These are phyloP conservation scores for Mesoligia furuncula DNA, from an alignment of 2,888 invertebrate species.

Conservation along the genomic window DNA sequence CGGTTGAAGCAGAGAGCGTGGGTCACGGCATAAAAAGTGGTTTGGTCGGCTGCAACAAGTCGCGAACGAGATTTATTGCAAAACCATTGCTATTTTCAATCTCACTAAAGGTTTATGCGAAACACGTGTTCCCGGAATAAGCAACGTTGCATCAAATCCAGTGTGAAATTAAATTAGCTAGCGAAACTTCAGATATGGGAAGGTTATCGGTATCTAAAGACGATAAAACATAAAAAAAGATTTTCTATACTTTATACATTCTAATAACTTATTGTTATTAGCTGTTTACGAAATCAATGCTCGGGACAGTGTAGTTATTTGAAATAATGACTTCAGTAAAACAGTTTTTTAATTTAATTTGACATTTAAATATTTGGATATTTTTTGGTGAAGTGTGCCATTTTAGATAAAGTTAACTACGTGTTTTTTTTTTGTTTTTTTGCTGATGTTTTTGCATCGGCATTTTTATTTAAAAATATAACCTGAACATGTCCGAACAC, in stretches of 20 bases:
- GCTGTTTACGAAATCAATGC: no score
- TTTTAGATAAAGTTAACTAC: not conserved
- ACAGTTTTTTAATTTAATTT: not conserved
- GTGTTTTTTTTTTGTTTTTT: not conserved
- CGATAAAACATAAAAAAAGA: no score
- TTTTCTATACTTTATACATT: no score
- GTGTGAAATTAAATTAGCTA: not conserved
- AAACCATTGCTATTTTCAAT: slow-evolving; percentile 46
- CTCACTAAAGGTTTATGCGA: slow-evolving; percentile 29
- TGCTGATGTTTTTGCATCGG: not conserved
- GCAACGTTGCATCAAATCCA: slow-evolving; percentile 12
- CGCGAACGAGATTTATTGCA: slow-evolving; percentile 36
- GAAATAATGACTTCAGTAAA: not conserved
- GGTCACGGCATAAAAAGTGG: slow-evolving; percentile 11
- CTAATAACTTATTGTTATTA: no score
- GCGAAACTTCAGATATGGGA: no score
- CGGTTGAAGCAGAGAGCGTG: not conserved
- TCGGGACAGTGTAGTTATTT: no score
- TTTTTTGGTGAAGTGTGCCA: not conserved
- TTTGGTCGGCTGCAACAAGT: slow-evolving; percentile 10
- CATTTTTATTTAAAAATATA: slow-evolving; percentile 4
- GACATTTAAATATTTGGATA: not conserved
- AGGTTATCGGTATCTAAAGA: no score
- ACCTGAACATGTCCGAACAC: not conserved
- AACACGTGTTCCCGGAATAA: slow-evolving; percentile 19